Base-by-base conservation (phyloP, 2,113 vertebrate species). In the Perca fluviatilis region DNA sequence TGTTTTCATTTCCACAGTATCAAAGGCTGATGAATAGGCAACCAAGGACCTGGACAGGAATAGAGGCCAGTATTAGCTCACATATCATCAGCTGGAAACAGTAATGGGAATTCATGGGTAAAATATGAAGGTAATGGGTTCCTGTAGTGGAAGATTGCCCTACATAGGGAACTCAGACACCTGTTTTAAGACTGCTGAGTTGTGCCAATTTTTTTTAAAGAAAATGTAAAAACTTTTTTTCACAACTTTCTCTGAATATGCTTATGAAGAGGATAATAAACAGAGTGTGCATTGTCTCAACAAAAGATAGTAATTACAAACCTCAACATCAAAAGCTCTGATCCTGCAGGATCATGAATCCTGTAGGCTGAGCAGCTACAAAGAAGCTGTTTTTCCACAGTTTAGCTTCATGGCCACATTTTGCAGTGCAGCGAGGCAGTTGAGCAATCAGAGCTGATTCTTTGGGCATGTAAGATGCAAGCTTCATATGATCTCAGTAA, bases 401-500 rank as follows among this genome's bases (percentile, higher is more conserved):
- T 89, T 89, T 65, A n/a, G 81, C 83, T 82, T 70, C 81, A 77
- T 40, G 79, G 71, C 61, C 72, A 85, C 79, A 81, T 80, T 88
- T 90, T 83, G 82, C 66, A 77, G 77, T n/a, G 69, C 80, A 77
- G 81, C 13, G 18, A 84, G 79, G 68, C 90, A 33, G 83, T 87
- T 87, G 87, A 51, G 43, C 80, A 93, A 84, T 84, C 73, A 67
- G 60, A 40, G 74, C 80, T 80, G 51, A 87, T 91, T 87, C 77
- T 87, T 10, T 0, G 25, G 69, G 83, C 74, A 87, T 72, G 78
- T 72, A 78, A 82, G 88, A 88, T 49, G 77, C 80, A 54, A 65
- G 87, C 86, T 79, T 88, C 64, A 77, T 79, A 73, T 83, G 86
- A 92, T 91, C 86, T 80, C 51, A 89, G 86, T 80, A 81, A 88